Evolutionary conservation across 2,888 invertebrate genomes (phyloP).

Genomic region (Allygus modestus): DNA sequence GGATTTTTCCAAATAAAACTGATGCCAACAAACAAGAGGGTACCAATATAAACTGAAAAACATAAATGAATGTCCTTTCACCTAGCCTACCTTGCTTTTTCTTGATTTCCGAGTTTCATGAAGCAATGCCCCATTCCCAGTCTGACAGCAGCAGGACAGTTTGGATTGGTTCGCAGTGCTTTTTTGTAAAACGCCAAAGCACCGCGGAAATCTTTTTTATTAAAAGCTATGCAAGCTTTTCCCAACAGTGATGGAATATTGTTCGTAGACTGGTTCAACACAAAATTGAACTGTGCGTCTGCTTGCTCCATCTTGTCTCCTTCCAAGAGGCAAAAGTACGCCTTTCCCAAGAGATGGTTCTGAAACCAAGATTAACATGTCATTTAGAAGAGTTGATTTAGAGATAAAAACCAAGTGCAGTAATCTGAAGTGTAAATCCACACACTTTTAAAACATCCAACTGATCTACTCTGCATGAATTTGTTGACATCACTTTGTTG

Average conservation of each 20-base stretch:
- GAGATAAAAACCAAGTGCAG: slow-evolving; percentile 53
- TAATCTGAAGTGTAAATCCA: slow-evolving; percentile 47
- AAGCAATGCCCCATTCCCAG: slow-evolving; percentile 99
- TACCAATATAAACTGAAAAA: neutral
- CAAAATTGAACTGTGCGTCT: slow-evolving; percentile 99
- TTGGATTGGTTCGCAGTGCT: slow-evolving; percentile 96
- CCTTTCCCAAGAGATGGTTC: slow-evolving; percentile 98
- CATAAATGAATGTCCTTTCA: neutral
- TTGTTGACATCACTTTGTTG: too few relatives aligned
- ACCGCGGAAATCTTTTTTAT: slow-evolving; percentile 96
- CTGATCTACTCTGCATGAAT: too few relatives aligned
- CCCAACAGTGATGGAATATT: slow-evolving; percentile 98
- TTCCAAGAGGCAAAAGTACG: slow-evolving; percentile 98
- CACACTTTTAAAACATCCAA: too few relatives aligned
- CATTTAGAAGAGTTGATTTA: too few relatives aligned
- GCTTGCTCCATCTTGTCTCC: slow-evolving; percentile 99
- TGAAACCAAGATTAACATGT: slow-evolving; percentile 74
- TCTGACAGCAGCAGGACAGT: slow-evolving; percentile 97
- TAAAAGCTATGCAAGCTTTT: slow-evolving; percentile 99
- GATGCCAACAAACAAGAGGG: neutral
- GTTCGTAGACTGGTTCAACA: slow-evolving; percentile 95
- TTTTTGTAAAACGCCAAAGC: slow-evolving; percentile 99
- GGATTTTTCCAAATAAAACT: too few relatives aligned
- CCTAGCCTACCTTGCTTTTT: slow-evolving; percentile 89
- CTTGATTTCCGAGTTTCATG: slow-evolving; percentile 95